Conservation (phyloP, 2,797 vertebrate genomes). For the Lacerta agilis region DNA sequence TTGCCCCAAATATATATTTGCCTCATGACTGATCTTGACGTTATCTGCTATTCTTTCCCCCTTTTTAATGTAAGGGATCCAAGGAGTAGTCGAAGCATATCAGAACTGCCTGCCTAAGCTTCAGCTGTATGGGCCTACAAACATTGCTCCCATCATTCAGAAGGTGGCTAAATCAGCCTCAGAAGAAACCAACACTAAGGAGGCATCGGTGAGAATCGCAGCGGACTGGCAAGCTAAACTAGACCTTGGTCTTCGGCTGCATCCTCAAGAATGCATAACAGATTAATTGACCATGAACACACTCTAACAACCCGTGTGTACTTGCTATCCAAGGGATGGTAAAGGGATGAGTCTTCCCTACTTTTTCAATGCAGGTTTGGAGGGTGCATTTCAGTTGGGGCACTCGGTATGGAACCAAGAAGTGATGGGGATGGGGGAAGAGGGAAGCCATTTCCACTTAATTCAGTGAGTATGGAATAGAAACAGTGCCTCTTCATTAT, state of each 20-base stretch:
- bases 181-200: slow-evolving; percentile 97
- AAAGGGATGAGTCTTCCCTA: neutral
- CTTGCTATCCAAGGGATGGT: neutral
- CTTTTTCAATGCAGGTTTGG: neutral
- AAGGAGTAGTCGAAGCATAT: slow-evolving; percentile 98
- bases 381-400: neutral
- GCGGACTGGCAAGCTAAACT: neutral
- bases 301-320: neutral
- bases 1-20: neutral
- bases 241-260: too few relatives aligned
- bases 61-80: slow-evolving; percentile 84
- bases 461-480: neutral
- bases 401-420: neutral
- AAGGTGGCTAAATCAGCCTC: slow-evolving; percentile 98
- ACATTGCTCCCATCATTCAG: slow-evolving; percentile 98
- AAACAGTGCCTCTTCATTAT: neutral
- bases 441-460: neutral
- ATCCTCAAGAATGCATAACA: neutral
- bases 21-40: neutral
- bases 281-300: neutral
- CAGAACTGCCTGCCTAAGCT: slow-evolving; percentile 98
- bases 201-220: slow-evolving; percentile 89
- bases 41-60: slow-evolving; percentile 22
- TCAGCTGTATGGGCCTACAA: slow-evolving; percentile 97
- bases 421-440: neutral